These are phyloP conservation scores for Pogonognathellus flavescens DNA, from an alignment of 1,140 invertebrate genomes.

Conservation along the genomic window DNA sequence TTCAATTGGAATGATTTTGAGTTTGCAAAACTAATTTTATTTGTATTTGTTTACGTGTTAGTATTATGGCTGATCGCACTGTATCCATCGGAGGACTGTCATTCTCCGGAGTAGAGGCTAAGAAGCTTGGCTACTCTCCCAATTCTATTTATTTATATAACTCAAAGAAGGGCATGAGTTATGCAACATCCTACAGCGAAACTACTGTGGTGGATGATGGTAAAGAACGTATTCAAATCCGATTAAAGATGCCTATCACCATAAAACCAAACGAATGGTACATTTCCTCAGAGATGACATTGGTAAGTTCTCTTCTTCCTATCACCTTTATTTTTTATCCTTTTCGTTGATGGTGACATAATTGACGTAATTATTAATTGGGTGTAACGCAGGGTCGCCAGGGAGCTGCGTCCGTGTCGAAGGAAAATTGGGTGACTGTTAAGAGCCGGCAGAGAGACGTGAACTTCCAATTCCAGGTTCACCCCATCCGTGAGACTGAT, in stretches of 20 bases:
- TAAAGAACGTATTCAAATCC: slow-evolving; percentile 55
- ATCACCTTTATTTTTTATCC: not conserved
- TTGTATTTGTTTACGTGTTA: not conserved
- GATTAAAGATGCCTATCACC: slow-evolving; percentile 58
- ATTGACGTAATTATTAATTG: not conserved
- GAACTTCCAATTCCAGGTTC: slow-evolving; percentile 60
- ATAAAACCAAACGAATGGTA: slow-evolving; percentile 60
- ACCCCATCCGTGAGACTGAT: slow-evolving; percentile 53
- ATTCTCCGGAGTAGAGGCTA: slow-evolving; percentile 55
- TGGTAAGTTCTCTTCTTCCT: slow-evolving; percentile 10
- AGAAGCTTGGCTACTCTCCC: slow-evolving; percentile 57
- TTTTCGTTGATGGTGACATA: not conserved
- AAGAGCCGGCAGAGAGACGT: slow-evolving; percentile 58
- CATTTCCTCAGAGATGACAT: slow-evolving; percentile 58
- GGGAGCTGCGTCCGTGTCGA: slow-evolving; percentile 37
- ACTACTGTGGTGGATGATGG: slow-evolving; percentile 47
- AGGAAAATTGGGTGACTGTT: slow-evolving; percentile 54
- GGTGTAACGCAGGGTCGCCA: slow-evolving; percentile 43
- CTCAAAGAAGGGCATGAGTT: slow-evolving; percentile 58
- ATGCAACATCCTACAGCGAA: slow-evolving; percentile 51
- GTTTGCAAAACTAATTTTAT: not conserved
- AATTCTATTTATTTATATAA: slow-evolving; percentile 58
- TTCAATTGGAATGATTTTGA: too few species aligned
- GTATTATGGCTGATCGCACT: slow-evolving; percentile 16
- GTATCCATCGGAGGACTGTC: slow-evolving; percentile 50